A percentile compares a stretch with the other conserved stretches of the same genome.
Evolutionary conservation across 2,113 vertebrate species (phyloP).

Genomic region (Hiodon alosoides): DNA sequence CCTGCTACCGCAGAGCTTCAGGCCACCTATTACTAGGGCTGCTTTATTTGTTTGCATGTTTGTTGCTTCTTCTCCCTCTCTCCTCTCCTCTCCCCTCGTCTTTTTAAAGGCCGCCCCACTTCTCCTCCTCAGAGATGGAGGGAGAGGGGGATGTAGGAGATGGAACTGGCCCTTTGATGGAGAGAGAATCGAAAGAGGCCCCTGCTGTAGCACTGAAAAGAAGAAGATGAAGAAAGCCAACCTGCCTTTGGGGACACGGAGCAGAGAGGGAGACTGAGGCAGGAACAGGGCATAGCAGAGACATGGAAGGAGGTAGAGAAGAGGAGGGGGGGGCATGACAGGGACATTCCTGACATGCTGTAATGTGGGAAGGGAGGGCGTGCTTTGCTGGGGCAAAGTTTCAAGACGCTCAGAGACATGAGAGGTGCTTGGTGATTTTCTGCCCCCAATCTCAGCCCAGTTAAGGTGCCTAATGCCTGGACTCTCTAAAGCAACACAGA

Average conservation of each 20-base stretch:
- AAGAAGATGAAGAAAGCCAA: constrained; percentile 11
- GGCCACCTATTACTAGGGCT: not conserved
- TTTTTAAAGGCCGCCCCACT: not conserved
- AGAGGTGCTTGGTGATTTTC: not conserved
- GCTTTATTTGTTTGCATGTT: constrained; percentile 7
- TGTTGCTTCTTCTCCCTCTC: constrained; percentile 15
- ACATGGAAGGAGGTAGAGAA: not conserved
- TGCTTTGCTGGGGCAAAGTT: too few relatives aligned
- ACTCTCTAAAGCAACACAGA: too few relatives aligned
- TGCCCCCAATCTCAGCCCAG: not conserved
- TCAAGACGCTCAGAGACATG: too few relatives aligned
- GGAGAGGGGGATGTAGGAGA: not conserved
- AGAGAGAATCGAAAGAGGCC: not conserved
- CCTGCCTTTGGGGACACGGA: constrained; percentile 2
- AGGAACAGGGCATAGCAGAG: not conserved
- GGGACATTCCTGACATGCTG: not conserved
- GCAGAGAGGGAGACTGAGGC: not conserved
- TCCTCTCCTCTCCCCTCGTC: constrained; percentile 2
- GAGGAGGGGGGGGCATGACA: not conserved
- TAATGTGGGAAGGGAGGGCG: not conserved
- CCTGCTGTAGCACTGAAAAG: not conserved
- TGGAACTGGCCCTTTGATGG: constrained; percentile 5
- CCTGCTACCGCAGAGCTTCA: not conserved
- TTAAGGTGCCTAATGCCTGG: too few relatives aligned
- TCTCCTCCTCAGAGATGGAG: not conserved